Evolutionary conservation across 1,140 invertebrate genomes (phyloP), one percentile per base, ranked within the genome.

Genomic region (Callitettix versicolor): DNA sequence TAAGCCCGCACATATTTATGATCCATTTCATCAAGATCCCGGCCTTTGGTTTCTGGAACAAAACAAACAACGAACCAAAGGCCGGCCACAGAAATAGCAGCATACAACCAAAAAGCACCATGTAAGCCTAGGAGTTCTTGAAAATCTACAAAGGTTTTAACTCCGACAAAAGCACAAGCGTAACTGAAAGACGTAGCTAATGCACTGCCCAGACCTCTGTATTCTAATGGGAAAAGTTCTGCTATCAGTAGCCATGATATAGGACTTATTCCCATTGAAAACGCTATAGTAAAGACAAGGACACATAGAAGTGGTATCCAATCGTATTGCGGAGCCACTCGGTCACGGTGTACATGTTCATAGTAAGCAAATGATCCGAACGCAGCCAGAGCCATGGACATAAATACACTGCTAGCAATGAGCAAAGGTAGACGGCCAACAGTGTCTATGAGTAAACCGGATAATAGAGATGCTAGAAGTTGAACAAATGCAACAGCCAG

Each of bases 41-140:
- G 80, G 0, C 90, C 90, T 68, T 90, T 91, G 1, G 91, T 95
- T 69, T 95, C 92, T 0, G 91, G 91, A 3, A 95, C 86, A 63
- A 86, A 87, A 54, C 86, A 79, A 1, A 86, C 82, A 6, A 93
- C 80, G 67, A 94, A 88, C 52, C 91, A 78, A 1, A 92, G 73
- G 20, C 90, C 90, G 56, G 86, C 76, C 1, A 91, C 78, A 0
- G 88, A 85, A 58, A 94, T 79, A 1, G 80, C 86, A 1, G 89
- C 82, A 66, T 93, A 95, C 57, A 92, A 73, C 86, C 89, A 93
- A 67, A 93, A 95, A 0, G 88, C 80, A 7, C 86, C 88, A 64
- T 87, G 79, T 11, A 89, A 66, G 1, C 88, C 88, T 34, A 93
- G 74, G 9, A 77, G 67, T 65, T 76, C 64, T 69, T 88, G 80